Evolutionary conservation across 1,140 invertebrate genomes (phyloP).

Genomic region (Cyrtorhinus lividipennis): DNA sequence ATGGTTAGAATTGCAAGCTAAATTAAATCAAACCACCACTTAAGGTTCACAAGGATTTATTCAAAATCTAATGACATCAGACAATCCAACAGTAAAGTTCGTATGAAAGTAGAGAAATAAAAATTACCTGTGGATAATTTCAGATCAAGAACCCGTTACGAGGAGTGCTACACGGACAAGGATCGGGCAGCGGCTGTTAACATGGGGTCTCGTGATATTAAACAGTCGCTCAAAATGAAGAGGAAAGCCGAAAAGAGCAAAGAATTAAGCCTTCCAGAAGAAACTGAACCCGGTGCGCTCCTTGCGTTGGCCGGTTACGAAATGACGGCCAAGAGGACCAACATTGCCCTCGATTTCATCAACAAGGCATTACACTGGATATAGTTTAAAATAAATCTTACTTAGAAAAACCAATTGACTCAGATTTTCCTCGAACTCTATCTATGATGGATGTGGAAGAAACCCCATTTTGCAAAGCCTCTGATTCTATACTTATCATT

Average conservation of each 20-base stretch:
- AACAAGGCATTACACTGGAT: constrained; percentile 47
- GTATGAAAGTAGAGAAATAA: too few relatives aligned
- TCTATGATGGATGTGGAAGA: not conserved
- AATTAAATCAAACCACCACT: too few relatives aligned
- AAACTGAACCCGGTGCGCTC: constrained; percentile 58
- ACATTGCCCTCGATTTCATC: constrained; percentile 55
- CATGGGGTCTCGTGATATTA: constrained; percentile 65
- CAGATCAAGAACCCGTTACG: constrained; percentile 26
- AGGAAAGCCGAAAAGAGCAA: constrained; percentile 58
- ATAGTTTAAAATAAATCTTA: not conserved
- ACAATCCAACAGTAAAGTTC: too few relatives aligned
- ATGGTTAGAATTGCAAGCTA: too few relatives aligned
- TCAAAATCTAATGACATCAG: too few relatives aligned
- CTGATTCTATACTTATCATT: too few relatives aligned
- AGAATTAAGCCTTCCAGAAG: constrained; percentile 49
- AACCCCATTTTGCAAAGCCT: not conserved
- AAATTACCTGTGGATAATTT: too few relatives aligned
- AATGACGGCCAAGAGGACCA: constrained; percentile 49
- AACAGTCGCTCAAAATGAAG: constrained; percentile 65
- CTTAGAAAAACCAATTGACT: too few relatives aligned
- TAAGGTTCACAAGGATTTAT: too few relatives aligned
- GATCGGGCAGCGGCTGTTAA: constrained; percentile 77
- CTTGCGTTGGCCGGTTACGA: constrained; percentile 58
- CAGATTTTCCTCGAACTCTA: too few relatives aligned
- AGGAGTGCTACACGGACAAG: constrained; percentile 75